Conservation (phyloP, 2,113 vertebrate genomes). For the Rousettus leschenaultii region DNA sequence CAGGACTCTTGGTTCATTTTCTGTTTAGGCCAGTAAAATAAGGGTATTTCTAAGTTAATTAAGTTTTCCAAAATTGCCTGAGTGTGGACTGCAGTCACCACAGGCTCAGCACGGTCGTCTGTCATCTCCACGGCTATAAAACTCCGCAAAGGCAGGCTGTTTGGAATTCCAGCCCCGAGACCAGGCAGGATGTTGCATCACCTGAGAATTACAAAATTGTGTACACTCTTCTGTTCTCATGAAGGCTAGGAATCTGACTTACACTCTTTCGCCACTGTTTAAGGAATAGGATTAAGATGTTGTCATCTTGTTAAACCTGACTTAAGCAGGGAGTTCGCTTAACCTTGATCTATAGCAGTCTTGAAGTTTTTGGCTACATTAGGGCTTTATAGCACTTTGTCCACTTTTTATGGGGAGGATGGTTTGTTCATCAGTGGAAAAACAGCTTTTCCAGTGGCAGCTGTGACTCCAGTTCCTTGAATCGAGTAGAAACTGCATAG, state of each 20-base stretch:
- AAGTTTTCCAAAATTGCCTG: background rate
- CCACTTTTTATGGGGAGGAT: background rate
- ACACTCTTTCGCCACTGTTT: background rate
- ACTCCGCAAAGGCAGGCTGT: too few species aligned
- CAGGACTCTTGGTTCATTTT: background rate
- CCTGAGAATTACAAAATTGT: background rate
- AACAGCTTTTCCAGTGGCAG: background rate
- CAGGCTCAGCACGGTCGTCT: rapidly evolving
- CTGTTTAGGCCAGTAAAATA: background rate
- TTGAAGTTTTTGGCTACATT: background rate
- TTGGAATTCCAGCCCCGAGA: background rate
- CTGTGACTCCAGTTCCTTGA: background rate
- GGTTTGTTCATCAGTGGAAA: background rate
- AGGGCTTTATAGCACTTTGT: background rate
- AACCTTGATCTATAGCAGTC: background rate
- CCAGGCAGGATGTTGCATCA: too few species aligned
- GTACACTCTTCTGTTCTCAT: background rate
- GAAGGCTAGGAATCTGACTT: background rate
- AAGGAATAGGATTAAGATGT: background rate
- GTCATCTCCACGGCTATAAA: rapidly evolving
- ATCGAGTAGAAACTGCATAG: background rate
- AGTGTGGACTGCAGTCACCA: background rate
- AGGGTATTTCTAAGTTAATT: background rate
- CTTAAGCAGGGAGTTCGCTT: background rate
- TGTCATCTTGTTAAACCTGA: background rate